phyloP scores from a whole-genome alignment of 1,140 invertebrate genomes.

The Lasioglossum baleicum region DNA sequence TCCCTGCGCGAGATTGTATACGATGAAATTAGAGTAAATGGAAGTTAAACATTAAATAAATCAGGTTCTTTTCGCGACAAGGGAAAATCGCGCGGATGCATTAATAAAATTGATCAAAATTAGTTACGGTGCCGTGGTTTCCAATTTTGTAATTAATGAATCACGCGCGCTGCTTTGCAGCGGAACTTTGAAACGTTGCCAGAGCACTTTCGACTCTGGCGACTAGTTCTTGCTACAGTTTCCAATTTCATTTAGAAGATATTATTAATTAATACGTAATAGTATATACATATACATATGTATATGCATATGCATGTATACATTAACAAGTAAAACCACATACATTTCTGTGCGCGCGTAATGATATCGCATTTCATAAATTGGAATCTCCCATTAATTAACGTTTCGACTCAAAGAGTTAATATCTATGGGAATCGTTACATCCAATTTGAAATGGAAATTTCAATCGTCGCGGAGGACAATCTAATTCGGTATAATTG shows the following conservation, averaged over 20 bases:
- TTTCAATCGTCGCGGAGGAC: background rate
- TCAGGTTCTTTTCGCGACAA: background rate
- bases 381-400: background rate
- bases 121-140: slow-evolving; percentile 13
- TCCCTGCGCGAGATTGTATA: too few species aligned
- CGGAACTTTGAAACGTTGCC: slow-evolving; percentile 37
- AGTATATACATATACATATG: background rate
- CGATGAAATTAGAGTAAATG: background rate
- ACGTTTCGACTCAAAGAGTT: slow-evolving; percentile 6
- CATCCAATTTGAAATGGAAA: background rate
- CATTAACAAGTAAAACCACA: background rate
- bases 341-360: background rate
- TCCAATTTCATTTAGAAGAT: slow-evolving; percentile 30
- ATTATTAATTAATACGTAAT: slow-evolving; percentile 31
- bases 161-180: slow-evolving; percentile 13
- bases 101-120: slow-evolving; percentile 31
- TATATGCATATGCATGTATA: too few species aligned
- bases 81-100: background rate
- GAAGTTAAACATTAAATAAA: slow-evolving; percentile 10
- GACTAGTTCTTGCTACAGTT: slow-evolving; percentile 27
- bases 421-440: background rate
- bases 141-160: slow-evolving; percentile 39
- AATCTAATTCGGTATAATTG: background rate
- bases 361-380: slow-evolving; percentile 2
- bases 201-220: background rate